Evolutionary conservation across 2,888 invertebrate genomes (phyloP), one percentile per base, ranked within the genome.

Genomic region (Phragmatobia fuliginosa): DNA sequence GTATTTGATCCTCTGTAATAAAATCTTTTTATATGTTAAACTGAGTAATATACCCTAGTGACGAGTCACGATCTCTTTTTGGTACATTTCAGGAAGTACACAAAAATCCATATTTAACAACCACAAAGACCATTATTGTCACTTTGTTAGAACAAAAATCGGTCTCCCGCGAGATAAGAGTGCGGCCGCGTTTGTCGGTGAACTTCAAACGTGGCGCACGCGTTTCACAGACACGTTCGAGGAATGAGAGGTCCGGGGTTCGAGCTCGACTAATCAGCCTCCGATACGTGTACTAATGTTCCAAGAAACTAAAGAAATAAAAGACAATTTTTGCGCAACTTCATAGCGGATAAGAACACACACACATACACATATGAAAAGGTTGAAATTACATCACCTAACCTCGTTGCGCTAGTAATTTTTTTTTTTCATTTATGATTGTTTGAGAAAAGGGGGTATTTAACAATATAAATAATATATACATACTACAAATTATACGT

Each of bases 91-190:
- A 87, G 87, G 87, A 90, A 89, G 87, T 88, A 83, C 76, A 84
- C 82, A 81, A 85, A 89, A 89, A 86, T 82, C 85, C 83, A 88
- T 92, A 90, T 92, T 91, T 93, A 91, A 91, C 88, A 86, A 89
- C 90, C 84, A 91, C 91, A 93, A 91, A 92, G 91, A 89, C 89
- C 90, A 91, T 92, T 93, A 92, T 92, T 92, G 92, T 92, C 92
- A 92, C 90, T 91, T 75, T 88, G 91, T 89, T 89, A 86, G 88
- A 88, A 91, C 91, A 91, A 92, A 91, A 94, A 92, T 91, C 90
- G 89, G 88, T 88, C 91, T 88, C 87, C 86, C 85, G 79, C 87
- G 87, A 94, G 94, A 94, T 94, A 93, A 94, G 91, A 85, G 79
- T 68, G 91, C 94, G 94, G 94, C 84, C 83, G 80, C 87, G 85